Base-by-base conservation (phyloP, 2,888 invertebrate genomes). In the Nomada lathburiana region DNA sequence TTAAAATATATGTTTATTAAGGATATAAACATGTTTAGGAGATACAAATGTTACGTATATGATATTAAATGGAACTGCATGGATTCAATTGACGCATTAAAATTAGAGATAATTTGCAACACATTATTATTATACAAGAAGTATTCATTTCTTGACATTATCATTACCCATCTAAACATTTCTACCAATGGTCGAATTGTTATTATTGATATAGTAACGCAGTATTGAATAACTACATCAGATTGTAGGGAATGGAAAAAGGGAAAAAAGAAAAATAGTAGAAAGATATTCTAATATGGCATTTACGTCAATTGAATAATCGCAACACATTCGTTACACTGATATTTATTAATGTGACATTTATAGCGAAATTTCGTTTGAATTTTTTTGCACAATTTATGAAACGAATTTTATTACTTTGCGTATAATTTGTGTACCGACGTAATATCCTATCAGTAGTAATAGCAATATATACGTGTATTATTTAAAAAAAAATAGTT, bases 1-100 rank as follows among this genome's bases (percentile, higher is more conserved):
- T 59, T n/a, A 36, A 44, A 69, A 64, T 55, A 18, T 59, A 63
- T n/a, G 64, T 50, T 79, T 67, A 62, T 68, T 36, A 36, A 36
- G 16, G 60, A 64, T 82, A 70, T 82, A 71, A 55, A 55, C 53
- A 72, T 53, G 55, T 47, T 67, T 73, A 73, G 55, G 13, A 44
- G 57, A 20, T 81, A 72, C 68, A 72, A 82, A 72, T 71, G n/a
- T 80, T 64, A 68, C 36, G 36, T 36, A 36, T 36, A 36, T 16
- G 44, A 79, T 69, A 62, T 55, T 53, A 55, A 44, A 63, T 10
- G 42, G 52, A 69, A 20, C 47, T 69, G 18, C 29, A 59, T 36
- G 47, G 11, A 29, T 29, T 63, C 18, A 4, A 42, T 52, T 13
- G 18, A 59, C 16, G 10, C 16, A 73, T 13, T 60, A 5, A 62